Percentiles rank a stretch among this genome's conserved stretches.
These are phyloP conservation scores for Glossophaga mutica DNA, from an alignment of 2,797 vertebrate species.

Conservation along the genomic window DNA sequence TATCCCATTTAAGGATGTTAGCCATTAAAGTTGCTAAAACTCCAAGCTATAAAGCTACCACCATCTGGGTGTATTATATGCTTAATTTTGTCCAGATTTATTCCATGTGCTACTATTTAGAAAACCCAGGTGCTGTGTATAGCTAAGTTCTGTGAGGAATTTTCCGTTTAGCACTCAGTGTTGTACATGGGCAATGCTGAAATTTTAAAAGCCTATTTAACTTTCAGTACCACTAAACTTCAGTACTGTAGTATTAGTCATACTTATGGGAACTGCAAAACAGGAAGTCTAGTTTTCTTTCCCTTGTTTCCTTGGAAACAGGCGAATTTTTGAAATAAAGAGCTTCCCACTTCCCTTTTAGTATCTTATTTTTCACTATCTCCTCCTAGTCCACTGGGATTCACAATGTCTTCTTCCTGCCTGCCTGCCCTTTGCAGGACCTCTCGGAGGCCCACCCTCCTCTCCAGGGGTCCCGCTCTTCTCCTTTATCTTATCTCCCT, in stretches of 20 bases:
- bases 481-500: neutral
- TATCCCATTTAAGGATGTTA: neutral
- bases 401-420: neutral
- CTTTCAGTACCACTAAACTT: slow-evolving; percentile 3
- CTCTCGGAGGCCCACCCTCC: neutral
- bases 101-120: neutral
- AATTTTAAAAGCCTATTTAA: slow-evolving; percentile 44
- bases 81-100: neutral
- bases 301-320: slow-evolving; percentile 40
- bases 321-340: slow-evolving; percentile 37
- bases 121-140: neutral
- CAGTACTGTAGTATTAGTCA: slow-evolving; percentile 18
- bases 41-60: neutral
- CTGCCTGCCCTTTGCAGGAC: neutral
- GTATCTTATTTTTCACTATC: neutral
- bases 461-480: neutral
- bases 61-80: neutral
- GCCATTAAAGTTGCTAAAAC: neutral
- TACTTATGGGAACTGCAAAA: slow-evolving; percentile 6
- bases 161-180: slow-evolving; percentile 7
- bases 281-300: slow-evolving; percentile 31
- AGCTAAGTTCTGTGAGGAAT: slow-evolving; percentile 8
- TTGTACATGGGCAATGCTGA: neutral
- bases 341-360: neutral
- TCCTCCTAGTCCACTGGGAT: neutral